Evolutionary conservation across 2,888 invertebrate species (phyloP), one percentile per base, ranked within the genome.

Genomic region (Oscheius sp.): DNA sequence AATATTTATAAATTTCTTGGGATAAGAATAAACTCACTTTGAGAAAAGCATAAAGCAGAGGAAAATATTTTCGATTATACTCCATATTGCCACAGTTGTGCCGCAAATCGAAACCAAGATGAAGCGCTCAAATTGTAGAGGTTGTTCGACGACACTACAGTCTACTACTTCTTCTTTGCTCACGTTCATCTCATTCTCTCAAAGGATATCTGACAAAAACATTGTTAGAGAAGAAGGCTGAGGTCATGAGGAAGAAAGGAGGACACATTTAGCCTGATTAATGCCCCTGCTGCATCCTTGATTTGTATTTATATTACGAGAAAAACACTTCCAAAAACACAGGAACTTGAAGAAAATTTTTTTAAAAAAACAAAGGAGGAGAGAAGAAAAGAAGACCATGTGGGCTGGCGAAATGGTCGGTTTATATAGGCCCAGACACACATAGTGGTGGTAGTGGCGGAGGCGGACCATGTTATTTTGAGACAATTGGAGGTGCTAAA

Each of bases 21-120:
- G 20, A 57, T 8, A 33, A 23, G 3, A 3, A 37, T 8, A 5
- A 3, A 33, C 48, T 50, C 20, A 64, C 52, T 45, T 55, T 57
- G 39, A 53, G 25, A 53, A 52, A 2, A 58, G 57, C 63, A 46
- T 65, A 23, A 65, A 37, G 12, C 46, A 65, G 10, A 55, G 53
- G 8, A 55, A 39, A 29, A 65, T 20, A 65, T 83, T 83, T 65
- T 83, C 82, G 45, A 81, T 27, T 31, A 80, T 76, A 50, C 75
- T 80, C 58, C 79, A 67, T 23, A 84, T 58, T 3, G 83, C 75
- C 12, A 85, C 75, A 12, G 75, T 70, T 20, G 82, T 81, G 5
- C 84, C 84, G 33, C 82, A 74, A 2, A 82, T 75, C 25, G 82
- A 74, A 17, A 84, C 84, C 64, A 84, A 72, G 64, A 77, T 74